Evolutionary conservation across 2,888 invertebrate species (phyloP).

Genomic region (Agrilus cyanescens): DNA sequence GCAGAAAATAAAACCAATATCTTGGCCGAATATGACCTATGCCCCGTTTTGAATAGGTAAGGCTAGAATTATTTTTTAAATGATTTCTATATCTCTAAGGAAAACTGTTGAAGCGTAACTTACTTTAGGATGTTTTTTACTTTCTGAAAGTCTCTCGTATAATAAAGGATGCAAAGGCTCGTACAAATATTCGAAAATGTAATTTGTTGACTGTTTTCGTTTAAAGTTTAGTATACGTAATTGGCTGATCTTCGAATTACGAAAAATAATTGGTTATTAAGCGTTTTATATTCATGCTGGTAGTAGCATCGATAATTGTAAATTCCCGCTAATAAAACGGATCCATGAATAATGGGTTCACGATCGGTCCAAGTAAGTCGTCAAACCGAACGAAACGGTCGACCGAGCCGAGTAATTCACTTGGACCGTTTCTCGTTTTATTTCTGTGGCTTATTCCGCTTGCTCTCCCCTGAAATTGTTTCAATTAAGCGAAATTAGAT

Average conservation of each 20-base stretch:
- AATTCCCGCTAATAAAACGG: slow-evolving; percentile 24
- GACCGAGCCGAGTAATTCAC: slow-evolving; percentile 11
- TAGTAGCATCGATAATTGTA: slow-evolving; percentile 21
- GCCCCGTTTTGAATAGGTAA: no score
- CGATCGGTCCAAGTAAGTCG: slow-evolving; percentile 11
- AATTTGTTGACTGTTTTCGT: not conserved
- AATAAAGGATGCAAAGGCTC: no score
- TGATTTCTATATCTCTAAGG: no score
- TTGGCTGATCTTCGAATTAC: slow-evolving; percentile 19
- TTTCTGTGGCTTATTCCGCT: slow-evolving; percentile 23
- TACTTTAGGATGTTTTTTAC: no score
- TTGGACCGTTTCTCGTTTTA: slow-evolving; percentile 19
- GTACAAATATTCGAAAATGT: no score
- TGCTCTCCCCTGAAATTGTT: slow-evolving; percentile 22
- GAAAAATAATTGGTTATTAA: slow-evolving; percentile 28
- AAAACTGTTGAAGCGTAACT: no score
- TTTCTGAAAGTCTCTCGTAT: no score
- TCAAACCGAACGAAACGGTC: no score
- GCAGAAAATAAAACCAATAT: no score
- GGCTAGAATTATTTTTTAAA: no score
- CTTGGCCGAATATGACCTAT: no score
- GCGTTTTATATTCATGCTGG: slow-evolving; percentile 20
- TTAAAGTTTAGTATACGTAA: no score
- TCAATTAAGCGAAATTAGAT: slow-evolving; percentile 24
- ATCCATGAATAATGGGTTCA: slow-evolving; percentile 21